Evolutionary conservation across 2,888 invertebrate species (phyloP).

Genomic region (Lepidochrysops patricia): DNA sequence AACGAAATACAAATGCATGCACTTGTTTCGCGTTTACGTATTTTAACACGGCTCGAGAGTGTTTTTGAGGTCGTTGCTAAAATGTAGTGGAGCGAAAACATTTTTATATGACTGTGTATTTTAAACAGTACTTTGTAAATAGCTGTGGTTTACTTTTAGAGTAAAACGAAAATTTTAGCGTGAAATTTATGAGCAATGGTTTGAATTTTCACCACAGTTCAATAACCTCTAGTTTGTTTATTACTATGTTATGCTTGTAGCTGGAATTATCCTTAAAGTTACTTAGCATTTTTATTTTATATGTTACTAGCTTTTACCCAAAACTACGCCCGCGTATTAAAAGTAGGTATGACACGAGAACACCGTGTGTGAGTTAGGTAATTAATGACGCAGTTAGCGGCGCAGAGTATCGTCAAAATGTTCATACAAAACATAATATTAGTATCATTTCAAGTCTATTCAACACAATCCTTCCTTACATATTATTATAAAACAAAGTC

Average conservation of each 20-base stretch:
- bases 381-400: no score
- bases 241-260: neutral
- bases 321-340: no score
- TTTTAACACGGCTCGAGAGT: neutral
- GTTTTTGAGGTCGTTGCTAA: constrained; percentile 10
- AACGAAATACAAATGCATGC: neutral
- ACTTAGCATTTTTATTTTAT: no score
- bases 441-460: no score
- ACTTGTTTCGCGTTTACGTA: neutral
- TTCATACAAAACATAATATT: no score
- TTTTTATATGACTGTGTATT: neutral
- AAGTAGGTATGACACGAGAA: no score
- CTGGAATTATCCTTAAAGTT: neutral
- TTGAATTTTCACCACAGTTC: neutral
- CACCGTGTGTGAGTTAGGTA: no score
- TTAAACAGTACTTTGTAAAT: constrained; percentile 2
- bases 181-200: neutral
- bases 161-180: neutral
- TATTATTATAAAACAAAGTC: no score
- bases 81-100: constrained; percentile 9
- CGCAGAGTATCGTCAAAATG: no score
- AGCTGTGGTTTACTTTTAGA: constrained; percentile 2
- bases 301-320: neutral
- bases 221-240: neutral
- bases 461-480: no score